Base-by-base conservation (phyloP, 2,888 invertebrate species). In the Mythimna pallens region DNA sequence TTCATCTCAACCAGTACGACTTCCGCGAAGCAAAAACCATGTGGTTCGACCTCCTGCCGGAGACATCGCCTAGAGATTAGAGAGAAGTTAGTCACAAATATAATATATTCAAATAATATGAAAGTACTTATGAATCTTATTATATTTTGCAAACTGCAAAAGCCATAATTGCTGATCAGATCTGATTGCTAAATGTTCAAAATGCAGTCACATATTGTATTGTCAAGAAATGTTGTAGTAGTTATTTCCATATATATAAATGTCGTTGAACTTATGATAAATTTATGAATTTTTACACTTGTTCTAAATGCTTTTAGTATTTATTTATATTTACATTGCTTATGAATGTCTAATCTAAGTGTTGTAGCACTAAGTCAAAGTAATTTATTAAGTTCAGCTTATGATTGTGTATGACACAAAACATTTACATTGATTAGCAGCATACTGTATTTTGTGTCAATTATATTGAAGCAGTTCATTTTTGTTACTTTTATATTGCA, bases 11-110 rank as follows among this genome's bases (percentile, higher is more conserved):
- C 73, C 97, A 97, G 80, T 95, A 98, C 71, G 97, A 98, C 89
- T 95, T 98, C 81, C 96, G 97, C 17, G 97, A 98, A 90, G 97
- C 98, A 2, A 94, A 96, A 82, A 98, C 98, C 5, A 95, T 97
- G 84, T 98, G 98, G 98, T 98, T 97, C 87, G 98, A 98, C 87
- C 93, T 98, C 64, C 93, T 97, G 89, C 97, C 97, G 7, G 97
- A 97, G 91, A 86, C 92, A 7, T 84, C 93, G 54, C 93, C 94
- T 9, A 91, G 91, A 88, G 95, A 96, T 86, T 95, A 93, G 63
- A 70, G 50, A 55, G 34, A 34, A 82, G 52, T 17, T 47, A 68
- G 59, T 70, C 71, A 62, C 58, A 50, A 66, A 70, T 25, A 70
- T 22, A 68, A 70, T 22, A 68, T 61, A 36, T 70, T 79, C 75